phyloP scores from a whole-genome alignment of 2,888 invertebrate species.

The Oxyscelio sp. region DNA sequence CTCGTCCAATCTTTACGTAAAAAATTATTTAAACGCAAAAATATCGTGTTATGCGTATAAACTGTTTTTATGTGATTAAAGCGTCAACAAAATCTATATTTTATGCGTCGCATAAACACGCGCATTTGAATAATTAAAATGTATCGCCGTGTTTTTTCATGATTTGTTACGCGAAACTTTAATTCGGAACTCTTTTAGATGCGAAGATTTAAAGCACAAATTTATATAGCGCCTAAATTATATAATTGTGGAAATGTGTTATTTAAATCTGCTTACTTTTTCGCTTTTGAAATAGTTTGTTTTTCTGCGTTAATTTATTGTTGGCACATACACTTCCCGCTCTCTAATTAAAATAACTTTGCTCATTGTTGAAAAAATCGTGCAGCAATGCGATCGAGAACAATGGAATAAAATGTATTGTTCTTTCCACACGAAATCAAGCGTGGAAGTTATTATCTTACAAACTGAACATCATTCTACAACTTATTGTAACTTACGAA shows the following conservation, averaged over 20 bases:
- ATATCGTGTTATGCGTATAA: too few species aligned
- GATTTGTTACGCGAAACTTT: too few species aligned
- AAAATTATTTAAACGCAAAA: too few species aligned
- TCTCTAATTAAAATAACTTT: conserved; percentile 10
- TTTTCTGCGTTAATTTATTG: not conserved
- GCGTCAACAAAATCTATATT: too few species aligned
- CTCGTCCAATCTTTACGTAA: too few species aligned
- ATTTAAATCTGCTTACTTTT: not conserved
- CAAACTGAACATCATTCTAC: conserved; percentile 5
- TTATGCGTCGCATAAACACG: too few species aligned
- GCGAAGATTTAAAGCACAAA: not conserved
- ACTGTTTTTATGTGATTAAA: too few species aligned
- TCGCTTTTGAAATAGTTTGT: not conserved
- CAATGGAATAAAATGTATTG: not conserved
- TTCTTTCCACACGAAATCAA: not conserved
- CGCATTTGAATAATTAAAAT: too few species aligned
- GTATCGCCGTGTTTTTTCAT: too few species aligned
- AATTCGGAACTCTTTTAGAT: too few species aligned
- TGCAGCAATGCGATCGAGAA: not conserved
- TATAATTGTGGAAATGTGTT: not conserved
- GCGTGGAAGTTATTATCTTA: conserved; percentile 11
- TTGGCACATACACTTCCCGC: not conserved
- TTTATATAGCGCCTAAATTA: not conserved
- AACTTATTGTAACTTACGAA: conserved; percentile 8
- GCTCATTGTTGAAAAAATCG: not conserved